phyloP scores from a whole-genome alignment of 2,888 invertebrate species.

The Drosophila hamatofila region DNA sequence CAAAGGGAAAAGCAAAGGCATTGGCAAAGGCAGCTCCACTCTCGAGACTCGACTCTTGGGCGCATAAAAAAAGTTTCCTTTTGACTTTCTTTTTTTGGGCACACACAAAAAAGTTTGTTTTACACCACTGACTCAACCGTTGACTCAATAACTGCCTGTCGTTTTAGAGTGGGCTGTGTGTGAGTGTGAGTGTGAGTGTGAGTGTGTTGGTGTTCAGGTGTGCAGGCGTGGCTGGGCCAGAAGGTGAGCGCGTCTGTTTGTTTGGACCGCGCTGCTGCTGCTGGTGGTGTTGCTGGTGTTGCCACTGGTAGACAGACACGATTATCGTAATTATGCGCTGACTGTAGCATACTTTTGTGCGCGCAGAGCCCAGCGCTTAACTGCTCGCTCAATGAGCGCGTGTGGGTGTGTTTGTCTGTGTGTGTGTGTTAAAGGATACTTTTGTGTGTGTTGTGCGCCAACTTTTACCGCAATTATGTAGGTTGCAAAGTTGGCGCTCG shows the following conservation, averaged over 20 bases:
- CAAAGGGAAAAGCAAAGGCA: constrained; percentile 16
- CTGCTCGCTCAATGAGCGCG: constrained; percentile 44
- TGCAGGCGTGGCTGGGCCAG: constrained; percentile 27
- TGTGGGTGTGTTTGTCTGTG: constrained; percentile 7
- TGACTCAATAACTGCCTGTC: constrained; percentile 73
- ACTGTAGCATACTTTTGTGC: constrained; percentile 72
- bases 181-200: constrained; percentile 13
- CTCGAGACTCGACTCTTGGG: constrained; percentile 36
- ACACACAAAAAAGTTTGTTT: constrained; percentile 72
- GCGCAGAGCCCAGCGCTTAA: constrained; percentile 57
- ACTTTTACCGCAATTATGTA: constrained; percentile 78
- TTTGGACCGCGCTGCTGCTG: constrained; percentile 33
- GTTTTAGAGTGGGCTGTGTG: constrained; percentile 30
- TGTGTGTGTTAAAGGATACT: constrained; percentile 47
- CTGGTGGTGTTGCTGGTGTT: constrained; percentile 4
- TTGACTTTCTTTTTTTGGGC: constrained; percentile 49
- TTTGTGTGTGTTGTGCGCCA: constrained; percentile 48
- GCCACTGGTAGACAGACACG: constrained; percentile 67
- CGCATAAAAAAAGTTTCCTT: constrained; percentile 56
- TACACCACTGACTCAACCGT: constrained; percentile 70
- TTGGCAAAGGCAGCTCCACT: constrained; percentile 26
- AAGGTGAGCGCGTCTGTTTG: constrained; percentile 45
- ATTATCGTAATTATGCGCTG: constrained; percentile 81
- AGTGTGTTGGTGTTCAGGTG: constrained; percentile 10
- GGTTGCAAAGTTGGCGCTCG: constrained; percentile 71